phyloP scores from a whole-genome alignment of 2,888 invertebrate genomes.

The Nomada fucata region DNA sequence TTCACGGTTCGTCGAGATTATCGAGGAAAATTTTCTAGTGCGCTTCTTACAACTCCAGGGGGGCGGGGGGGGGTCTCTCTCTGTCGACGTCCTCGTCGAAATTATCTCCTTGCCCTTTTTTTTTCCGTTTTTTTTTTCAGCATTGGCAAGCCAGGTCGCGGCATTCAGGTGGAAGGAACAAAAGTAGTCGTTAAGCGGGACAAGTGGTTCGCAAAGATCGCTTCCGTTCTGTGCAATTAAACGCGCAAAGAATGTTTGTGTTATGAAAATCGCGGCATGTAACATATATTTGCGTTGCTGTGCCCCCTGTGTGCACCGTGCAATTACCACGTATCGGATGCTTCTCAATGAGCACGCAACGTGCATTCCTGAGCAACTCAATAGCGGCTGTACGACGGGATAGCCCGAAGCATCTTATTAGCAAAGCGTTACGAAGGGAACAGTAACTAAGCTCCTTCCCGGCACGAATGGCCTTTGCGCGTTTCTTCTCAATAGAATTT shows the following conservation, averaged over 20 bases:
- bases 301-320: not conserved
- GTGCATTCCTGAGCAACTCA: constrained; percentile 9
- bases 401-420: constrained; percentile 59
- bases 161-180: not conserved
- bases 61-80: not conserved
- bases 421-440: constrained; percentile 44
- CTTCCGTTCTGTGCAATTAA: not conserved
- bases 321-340: constrained; percentile 12
- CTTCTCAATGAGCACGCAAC: constrained; percentile 11
- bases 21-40: constrained; percentile 42
- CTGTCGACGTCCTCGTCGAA: constrained; percentile 11
- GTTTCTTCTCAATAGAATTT: constrained; percentile 44
- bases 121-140: not conserved
- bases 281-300: not conserved
- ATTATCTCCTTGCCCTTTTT: not conserved
- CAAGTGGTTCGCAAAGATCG: not conserved
- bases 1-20: constrained; percentile 42
- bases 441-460: constrained; percentile 32
- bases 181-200: not conserved
- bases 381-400: constrained; percentile 5
- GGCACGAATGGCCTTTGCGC: constrained; percentile 17
- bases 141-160: not conserved
- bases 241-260: not conserved
- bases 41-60: constrained; percentile 31
- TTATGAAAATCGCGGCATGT: not conserved